A percentile compares a stretch with the other conserved stretches of the same genome.
phyloP scores from a whole-genome alignment of 1,140 invertebrate genomes.

The Leptinotarsa lineolata region DNA sequence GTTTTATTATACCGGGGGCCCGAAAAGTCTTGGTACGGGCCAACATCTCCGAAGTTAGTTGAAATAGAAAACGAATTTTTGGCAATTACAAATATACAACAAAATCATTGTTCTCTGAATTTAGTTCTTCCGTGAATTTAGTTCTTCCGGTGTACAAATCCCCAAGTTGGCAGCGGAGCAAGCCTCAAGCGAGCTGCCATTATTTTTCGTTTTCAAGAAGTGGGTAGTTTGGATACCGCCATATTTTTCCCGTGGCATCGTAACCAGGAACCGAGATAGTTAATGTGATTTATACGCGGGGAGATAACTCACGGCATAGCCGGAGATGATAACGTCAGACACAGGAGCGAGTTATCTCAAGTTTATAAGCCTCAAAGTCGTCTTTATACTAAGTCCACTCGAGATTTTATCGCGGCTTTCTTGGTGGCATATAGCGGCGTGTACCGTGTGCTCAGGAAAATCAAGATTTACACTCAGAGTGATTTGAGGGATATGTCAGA shows the following conservation, averaged over 20 bases:
- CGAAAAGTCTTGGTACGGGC: no score
- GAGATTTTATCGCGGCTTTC: conserved; percentile 37
- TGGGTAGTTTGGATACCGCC: conserved; percentile 48
- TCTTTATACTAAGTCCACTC: conserved; percentile 41
- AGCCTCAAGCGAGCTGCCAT: conserved; percentile 42
- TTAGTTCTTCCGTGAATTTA: conserved; percentile 37
- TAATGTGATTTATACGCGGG: conserved; percentile 51
- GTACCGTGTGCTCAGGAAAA: neutral
- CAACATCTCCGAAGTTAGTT: no score
- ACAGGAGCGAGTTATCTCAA: conserved; percentile 44
- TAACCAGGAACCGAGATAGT: conserved; percentile 45
- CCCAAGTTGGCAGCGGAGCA: conserved; percentile 32
- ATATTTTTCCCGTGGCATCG: conserved; percentile 47
- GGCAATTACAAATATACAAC: no score
- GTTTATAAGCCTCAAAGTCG: conserved; percentile 42
- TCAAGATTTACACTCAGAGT: neutral
- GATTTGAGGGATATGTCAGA: neutral
- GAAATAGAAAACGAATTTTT: no score
- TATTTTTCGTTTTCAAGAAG: conserved; percentile 48
- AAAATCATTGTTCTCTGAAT: no score
- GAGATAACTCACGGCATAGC: conserved; percentile 46
- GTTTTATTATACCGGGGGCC: no score
- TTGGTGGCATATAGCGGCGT: neutral
- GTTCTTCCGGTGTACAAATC: conserved; percentile 35
- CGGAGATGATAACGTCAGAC: conserved; percentile 44